Percentiles rank a stretch among this genome's conserved stretches.
These are phyloP conservation scores for Enteromius radiatus DNA, from an alignment of 2,797 vertebrate species.

Conservation along the genomic window DNA sequence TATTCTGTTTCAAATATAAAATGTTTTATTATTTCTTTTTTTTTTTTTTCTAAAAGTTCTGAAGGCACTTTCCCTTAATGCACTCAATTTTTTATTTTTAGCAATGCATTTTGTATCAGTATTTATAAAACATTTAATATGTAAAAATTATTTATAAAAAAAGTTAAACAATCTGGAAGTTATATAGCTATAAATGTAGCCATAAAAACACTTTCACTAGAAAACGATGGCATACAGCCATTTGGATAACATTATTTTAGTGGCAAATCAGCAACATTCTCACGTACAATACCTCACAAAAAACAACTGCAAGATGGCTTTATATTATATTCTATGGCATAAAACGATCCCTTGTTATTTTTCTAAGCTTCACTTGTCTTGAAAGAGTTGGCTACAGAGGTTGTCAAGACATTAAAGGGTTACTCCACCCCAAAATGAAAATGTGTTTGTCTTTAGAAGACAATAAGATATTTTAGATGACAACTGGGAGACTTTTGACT, in stretches of 20 bases:
- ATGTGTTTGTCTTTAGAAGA: no score
- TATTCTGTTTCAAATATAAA: no score
- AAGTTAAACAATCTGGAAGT: neutral
- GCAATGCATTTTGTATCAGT: neutral
- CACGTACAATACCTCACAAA: neutral
- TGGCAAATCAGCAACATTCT: neutral
- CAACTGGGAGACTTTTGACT: no score
- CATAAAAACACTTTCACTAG: neutral
- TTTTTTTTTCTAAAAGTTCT: no score
- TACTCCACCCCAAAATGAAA: no score
- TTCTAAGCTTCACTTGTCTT: neutral
- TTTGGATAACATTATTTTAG: no score
- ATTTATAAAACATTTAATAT: conserved; percentile 2
- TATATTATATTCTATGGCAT: neutral
- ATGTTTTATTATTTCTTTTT: no score
- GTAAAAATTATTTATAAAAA: neutral
- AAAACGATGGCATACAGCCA: no score
- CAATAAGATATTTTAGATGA: no score
- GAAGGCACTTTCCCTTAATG: neutral
- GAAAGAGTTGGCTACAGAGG: neutral
- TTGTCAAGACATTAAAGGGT: neutral
- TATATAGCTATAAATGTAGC: neutral
- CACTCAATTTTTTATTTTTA: neutral
- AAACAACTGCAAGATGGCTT: neutral
- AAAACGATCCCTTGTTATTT: neutral